phyloP scores from a whole-genome alignment of 2,113 vertebrate species.

The Phrynosoma platyrhinos region DNA sequence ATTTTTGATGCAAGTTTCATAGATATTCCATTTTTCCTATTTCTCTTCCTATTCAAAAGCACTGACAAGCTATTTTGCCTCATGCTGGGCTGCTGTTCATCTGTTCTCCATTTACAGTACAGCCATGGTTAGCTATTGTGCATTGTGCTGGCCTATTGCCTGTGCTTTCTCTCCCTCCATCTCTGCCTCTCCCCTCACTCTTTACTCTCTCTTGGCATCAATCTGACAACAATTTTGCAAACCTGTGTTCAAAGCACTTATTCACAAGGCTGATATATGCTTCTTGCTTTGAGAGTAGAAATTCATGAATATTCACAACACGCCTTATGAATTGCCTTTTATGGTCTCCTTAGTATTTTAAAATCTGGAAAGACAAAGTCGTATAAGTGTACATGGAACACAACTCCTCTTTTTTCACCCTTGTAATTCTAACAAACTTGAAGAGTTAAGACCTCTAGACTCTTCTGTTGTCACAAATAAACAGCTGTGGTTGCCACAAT shows the following conservation, averaged over 20 bases:
- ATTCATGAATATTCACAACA: background rate
- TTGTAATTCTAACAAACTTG: background rate
- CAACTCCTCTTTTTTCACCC: background rate
- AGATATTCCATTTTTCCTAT: background rate
- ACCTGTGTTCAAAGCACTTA: background rate
- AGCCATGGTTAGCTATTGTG: background rate
- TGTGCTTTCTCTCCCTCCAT: background rate
- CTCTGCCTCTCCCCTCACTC: background rate
- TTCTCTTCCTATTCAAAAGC: slow-evolving; percentile 12
- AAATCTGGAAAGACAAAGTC: background rate
- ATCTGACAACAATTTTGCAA: background rate
- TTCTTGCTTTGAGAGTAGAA: background rate
- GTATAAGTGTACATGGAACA: background rate
- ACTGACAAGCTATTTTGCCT: background rate
- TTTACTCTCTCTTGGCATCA: background rate
- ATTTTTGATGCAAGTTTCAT: background rate
- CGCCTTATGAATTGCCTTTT: background rate
- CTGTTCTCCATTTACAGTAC: background rate
- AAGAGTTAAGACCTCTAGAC: background rate
- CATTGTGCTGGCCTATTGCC: background rate
- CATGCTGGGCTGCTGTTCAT: background rate
- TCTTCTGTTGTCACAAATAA: background rate
- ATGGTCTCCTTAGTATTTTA: background rate
- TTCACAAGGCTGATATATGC: background rate
- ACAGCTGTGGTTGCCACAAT: background rate